Percentiles rank a stretch among this genome's conserved stretches.
phyloP scores from a whole-genome alignment of 2,113 vertebrate species.

The Epinephelus lanceolatus region DNA sequence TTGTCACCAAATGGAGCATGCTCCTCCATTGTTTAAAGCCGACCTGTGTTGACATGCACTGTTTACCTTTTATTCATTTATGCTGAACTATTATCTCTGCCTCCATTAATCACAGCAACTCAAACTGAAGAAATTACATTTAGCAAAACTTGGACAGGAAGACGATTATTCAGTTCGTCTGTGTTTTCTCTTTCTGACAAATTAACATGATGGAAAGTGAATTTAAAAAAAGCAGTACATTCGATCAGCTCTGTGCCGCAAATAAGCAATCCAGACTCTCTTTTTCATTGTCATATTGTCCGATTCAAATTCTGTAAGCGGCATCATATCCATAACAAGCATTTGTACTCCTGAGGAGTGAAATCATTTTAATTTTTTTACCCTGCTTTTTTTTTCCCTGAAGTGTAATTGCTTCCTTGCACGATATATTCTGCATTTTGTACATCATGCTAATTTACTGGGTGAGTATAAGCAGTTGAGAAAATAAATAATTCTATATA shows the following conservation, averaged over 20 bases:
- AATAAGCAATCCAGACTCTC: slow-evolving; percentile 26
- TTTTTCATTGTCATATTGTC: slow-evolving; percentile 31
- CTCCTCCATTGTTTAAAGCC: slow-evolving; percentile 64
- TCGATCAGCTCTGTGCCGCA: slow-evolving; percentile 39
- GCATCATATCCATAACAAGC: slow-evolving; percentile 22
- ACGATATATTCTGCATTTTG: slow-evolving; percentile 57
- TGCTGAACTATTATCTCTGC: slow-evolving; percentile 67
- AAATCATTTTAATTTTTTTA: slow-evolving; percentile 51
- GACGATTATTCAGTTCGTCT: slow-evolving; percentile 26
- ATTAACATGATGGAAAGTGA: slow-evolving; percentile 32
- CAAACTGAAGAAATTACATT: slow-evolving; percentile 56
- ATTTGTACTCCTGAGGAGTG: slow-evolving; percentile 43
- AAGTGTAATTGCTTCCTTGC: slow-evolving; percentile 63
- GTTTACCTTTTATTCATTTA: slow-evolving; percentile 79
- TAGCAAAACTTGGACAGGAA: slow-evolving; percentile 17
- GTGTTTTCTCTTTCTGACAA: slow-evolving; percentile 31
- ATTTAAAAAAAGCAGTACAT: slow-evolving; percentile 49
- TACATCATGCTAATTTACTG: slow-evolving; percentile 67
- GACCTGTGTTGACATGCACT: slow-evolving; percentile 73
- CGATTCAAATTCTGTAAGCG: slow-evolving; percentile 54
- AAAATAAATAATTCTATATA: slow-evolving; percentile 73
- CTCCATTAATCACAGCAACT: slow-evolving; percentile 75
- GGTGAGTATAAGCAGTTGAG: slow-evolving; percentile 54
- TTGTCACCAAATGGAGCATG: slow-evolving; percentile 79
- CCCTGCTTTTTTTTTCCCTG: slow-evolving; percentile 1